phyloP scores from a whole-genome alignment of 2,113 vertebrate genomes.

The Ceyx margarethae region DNA sequence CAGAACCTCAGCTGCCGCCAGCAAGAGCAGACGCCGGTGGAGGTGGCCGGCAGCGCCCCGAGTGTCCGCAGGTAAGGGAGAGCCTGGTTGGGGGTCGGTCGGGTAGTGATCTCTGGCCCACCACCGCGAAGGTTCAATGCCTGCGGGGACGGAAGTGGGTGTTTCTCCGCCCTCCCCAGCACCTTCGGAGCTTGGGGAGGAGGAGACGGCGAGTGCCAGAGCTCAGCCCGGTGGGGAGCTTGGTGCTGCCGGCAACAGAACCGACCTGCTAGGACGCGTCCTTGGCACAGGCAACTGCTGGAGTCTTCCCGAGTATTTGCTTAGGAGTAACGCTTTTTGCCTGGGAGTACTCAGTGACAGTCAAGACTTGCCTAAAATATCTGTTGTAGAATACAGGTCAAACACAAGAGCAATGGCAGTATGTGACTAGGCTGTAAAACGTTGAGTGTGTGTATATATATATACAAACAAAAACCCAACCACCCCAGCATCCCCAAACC shows the following conservation, averaged over 20 bases:
- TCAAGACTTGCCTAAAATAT: background rate
- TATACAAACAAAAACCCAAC: background rate
- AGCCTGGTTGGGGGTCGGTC: background rate
- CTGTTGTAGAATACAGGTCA: background rate
- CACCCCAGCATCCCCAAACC: too few species aligned
- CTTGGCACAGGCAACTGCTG: rapidly evolving
- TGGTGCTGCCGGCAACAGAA: background rate
- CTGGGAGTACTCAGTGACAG: background rate
- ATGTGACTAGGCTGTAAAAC: background rate
- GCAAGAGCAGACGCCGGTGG: too few species aligned
- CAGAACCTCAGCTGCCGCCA: rapidly evolving
- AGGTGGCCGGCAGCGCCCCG: rapidly evolving
- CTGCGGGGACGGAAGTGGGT: background rate
- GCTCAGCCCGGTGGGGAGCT: background rate
- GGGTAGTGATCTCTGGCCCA: background rate
- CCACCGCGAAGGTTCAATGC: too few species aligned
- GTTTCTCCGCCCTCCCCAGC: too few species aligned
- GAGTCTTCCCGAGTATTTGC: background rate
- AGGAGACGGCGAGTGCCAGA: too few species aligned
- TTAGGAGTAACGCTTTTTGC: rapidly evolving
- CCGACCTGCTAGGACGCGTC: rapidly evolving
- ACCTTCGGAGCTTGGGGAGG: too few species aligned
- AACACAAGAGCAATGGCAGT: rapidly evolving
- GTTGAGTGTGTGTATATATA: rapidly evolving
- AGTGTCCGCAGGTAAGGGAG: rapidly evolving